phyloP scores from a whole-genome alignment of 1,140 invertebrate genomes.

The Oryzaephilus surinamensis region DNA sequence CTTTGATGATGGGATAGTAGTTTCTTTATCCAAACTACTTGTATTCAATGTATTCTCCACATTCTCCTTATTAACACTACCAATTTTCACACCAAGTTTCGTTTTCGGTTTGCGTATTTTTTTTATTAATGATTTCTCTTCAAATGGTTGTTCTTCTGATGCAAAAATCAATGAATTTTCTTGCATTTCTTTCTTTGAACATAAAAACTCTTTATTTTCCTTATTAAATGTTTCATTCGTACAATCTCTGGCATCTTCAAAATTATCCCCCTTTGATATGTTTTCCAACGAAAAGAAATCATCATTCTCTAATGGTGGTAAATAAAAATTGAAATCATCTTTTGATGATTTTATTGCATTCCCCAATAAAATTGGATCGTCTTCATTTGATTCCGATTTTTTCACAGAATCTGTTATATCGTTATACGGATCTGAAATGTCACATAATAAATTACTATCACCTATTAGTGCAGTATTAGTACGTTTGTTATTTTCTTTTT shows the following conservation, averaged over 20 bases:
- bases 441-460: no score
- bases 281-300: conserved; percentile 1
- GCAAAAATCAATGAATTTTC: no score
- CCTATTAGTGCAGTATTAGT: no score
- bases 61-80: conserved; percentile 15
- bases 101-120: conserved; percentile 31
- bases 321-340: background rate
- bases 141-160: no score
- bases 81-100: conserved; percentile 32
- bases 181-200: no score
- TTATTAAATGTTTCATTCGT: no score
- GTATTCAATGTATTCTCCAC: conserved; percentile 13
- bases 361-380: background rate
- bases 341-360: no score
- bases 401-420: background rate
- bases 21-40: conserved; percentile 4
- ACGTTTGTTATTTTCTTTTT: conserved; percentile 1
- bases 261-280: conserved; percentile 11
- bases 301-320: conserved; percentile 1
- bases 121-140: conserved; percentile 19
- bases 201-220: no score
- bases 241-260: conserved; percentile 22
- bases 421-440: no score
- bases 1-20: conserved; percentile 14
- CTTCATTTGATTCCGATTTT: background rate